Evolutionary conservation across 1,140 invertebrate species (phyloP), one percentile per base, ranked within the genome.

Genomic region (Maniola jurtina): DNA sequence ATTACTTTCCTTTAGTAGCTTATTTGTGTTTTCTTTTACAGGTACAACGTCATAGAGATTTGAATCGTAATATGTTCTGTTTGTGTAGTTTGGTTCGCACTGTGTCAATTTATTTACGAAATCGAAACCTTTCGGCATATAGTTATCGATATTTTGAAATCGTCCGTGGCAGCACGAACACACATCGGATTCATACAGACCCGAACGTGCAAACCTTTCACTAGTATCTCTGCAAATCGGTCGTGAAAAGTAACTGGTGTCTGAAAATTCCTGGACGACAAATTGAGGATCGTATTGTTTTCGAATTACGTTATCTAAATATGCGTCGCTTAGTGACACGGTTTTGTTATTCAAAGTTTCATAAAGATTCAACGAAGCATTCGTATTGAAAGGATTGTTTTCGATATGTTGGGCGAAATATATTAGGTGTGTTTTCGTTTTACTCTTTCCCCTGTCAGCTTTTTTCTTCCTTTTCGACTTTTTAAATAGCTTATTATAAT

Each of bases 141-240:
- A 74, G 5, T 74, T 64, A 57, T 90, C 86, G 6, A 88, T 36
- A 57, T 90, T 80, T 15, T 84, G 78, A 60, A 81, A 89, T 34
- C 61, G 64, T n/a, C 75, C 84, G 36, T 83, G 78, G 61, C 75
- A 86, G 60, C 86, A 86, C 1, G 88, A 88, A 48, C 82, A 89
- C 10, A 83, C 25, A 47, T 87, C 84, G 8, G 86, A 78, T 9
- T 81, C 71, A 14, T 64, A 60, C 40, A 14, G 14, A 13, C 14
- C 34, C 0, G 42, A 34, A 57, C 48, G 34, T 47, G 34, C 48
- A 11, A 11, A 45, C 6, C 35, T 35, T 54, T 58, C 15, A 52
- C 33, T 36, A 6, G 38, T 48, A 66, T 90, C 87, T 65, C 77
- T 77, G 52, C 87, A 90, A 6, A 86, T 60, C 3, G 87, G 87